Evolutionary conservation across 2,797 vertebrate genomes (phyloP).

Genomic region (Linurgus olivaceus): DNA sequence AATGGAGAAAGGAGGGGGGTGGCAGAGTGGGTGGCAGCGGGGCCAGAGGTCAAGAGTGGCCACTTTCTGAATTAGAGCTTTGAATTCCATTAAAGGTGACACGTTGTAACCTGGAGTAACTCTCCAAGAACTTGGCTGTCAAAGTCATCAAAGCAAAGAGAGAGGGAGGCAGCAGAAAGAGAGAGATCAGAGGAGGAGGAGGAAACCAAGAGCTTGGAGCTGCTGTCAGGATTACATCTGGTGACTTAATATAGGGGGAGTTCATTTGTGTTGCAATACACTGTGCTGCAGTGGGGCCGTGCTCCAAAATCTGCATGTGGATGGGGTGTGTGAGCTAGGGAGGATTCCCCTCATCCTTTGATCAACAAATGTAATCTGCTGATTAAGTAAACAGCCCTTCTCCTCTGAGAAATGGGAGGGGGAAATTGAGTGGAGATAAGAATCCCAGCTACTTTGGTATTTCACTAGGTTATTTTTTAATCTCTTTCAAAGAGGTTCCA

Average conservation of each 20-base stretch:
- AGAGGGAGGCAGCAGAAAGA: slow-evolving; percentile 25
- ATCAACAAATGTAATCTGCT: slow-evolving; percentile 31
- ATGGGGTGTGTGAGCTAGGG: neutral
- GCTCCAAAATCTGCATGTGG: neutral
- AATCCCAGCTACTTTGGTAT: neutral
- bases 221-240: slow-evolving; percentile 61
- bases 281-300: neutral
- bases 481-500: neutral
- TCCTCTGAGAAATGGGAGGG: neutral
- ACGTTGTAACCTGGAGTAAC: slow-evolving; percentile 76
- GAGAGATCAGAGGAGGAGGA: slow-evolving; percentile 68
- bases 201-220: slow-evolving; percentile 19
- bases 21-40: slow-evolving; percentile 72
- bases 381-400: slow-evolving; percentile 34
- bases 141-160: slow-evolving; percentile 62
- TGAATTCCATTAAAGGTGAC: slow-evolving; percentile 76
- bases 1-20: slow-evolving; percentile 68
- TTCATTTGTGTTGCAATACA: slow-evolving; percentile 42
- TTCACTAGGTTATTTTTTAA: neutral
- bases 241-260: slow-evolving; percentile 58
- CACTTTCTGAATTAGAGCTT: slow-evolving; percentile 78
- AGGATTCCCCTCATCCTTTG: neutral
- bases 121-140: slow-evolving; percentile 73
- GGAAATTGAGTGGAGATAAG: neutral
- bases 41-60: slow-evolving; percentile 80